A percentile compares a stretch with the other conserved stretches of the same genome.
Conservation (phyloP, 2,888 invertebrate species). For the Dione vanillae region DNA sequence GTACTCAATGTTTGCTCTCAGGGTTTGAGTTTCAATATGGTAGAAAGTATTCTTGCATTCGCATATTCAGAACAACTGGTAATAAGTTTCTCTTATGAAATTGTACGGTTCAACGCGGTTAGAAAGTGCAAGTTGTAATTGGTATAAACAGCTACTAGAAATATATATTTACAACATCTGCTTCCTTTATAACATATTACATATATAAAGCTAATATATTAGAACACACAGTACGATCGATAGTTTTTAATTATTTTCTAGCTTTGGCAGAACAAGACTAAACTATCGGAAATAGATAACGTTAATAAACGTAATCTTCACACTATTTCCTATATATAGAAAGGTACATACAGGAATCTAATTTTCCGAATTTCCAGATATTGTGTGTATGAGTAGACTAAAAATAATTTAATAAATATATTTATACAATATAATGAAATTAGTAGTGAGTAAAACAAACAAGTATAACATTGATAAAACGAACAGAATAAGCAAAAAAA, state of each 20-base stretch:
- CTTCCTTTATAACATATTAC: background rate
- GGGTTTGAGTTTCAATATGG: slow-evolving; percentile 75
- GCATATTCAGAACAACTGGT: slow-evolving; percentile 68
- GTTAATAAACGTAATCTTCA: too few relatives aligned
- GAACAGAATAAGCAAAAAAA: background rate
- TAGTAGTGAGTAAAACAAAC: background rate
- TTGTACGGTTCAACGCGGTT: slow-evolving; percentile 63
- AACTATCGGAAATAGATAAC: too few relatives aligned
- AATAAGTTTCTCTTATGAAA: slow-evolving; percentile 72
- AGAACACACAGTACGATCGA: background rate
- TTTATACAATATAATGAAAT: too few relatives aligned
- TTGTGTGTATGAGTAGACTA: too few relatives aligned
- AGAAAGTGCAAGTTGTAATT: slow-evolving; percentile 43
- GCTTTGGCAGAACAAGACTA: too few relatives aligned
- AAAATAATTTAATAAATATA: too few relatives aligned
- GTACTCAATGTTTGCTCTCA: slow-evolving; percentile 80
- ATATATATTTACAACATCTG: background rate
- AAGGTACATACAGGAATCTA: too few relatives aligned
- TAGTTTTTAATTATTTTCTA: too few relatives aligned
- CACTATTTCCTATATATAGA: too few relatives aligned
- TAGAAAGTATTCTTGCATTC: slow-evolving; percentile 77
- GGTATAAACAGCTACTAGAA: background rate
- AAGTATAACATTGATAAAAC: background rate
- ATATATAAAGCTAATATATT: background rate
- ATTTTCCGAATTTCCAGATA: too few relatives aligned